Percentiles rank a stretch among this genome's conserved stretches.
phyloP scores from a whole-genome alignment of 2,797 vertebrate species.

The Otolemur crassicaudatus region DNA sequence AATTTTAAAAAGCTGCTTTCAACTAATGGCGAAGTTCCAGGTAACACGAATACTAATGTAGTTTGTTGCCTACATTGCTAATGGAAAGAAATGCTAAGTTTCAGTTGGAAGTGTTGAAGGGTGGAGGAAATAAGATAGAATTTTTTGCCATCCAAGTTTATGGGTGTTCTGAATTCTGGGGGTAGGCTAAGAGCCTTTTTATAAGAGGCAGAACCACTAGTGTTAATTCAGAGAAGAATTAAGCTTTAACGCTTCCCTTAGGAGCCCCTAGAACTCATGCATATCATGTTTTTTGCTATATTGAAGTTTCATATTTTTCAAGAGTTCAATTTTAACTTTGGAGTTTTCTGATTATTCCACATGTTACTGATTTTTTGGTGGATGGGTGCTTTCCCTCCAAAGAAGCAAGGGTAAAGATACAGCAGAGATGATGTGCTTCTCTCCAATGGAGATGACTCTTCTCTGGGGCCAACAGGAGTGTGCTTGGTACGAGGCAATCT shows the following conservation, averaged over 20 bases:
- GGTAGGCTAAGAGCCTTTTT: background rate
- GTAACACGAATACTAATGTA: background rate
- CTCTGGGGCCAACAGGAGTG: background rate
- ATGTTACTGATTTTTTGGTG: background rate
- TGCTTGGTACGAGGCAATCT: background rate
- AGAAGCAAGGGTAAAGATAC: background rate
- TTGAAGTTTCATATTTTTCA: slow-evolving; percentile 5
- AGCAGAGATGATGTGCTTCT: background rate
- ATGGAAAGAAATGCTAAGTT: background rate
- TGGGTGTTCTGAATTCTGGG: background rate
- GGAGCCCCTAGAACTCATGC: background rate
- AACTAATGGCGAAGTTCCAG: background rate
- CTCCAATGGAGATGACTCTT: background rate
- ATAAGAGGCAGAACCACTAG: background rate
- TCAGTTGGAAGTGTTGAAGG: background rate
- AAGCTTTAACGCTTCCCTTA: background rate
- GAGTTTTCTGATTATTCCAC: background rate
- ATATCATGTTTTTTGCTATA: background rate
- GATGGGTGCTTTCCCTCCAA: background rate
- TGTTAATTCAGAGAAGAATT: background rate
- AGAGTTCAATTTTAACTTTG: background rate
- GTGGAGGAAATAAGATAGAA: background rate
- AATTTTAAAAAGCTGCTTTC: slow-evolving; percentile 4
- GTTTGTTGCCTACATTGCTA: background rate
- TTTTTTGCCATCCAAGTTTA: background rate